A percentile compares a stretch with the other conserved stretches of the same genome.
phyloP scores from a whole-genome alignment of 2,797 vertebrate genomes.

The Discoglossus pictus region DNA sequence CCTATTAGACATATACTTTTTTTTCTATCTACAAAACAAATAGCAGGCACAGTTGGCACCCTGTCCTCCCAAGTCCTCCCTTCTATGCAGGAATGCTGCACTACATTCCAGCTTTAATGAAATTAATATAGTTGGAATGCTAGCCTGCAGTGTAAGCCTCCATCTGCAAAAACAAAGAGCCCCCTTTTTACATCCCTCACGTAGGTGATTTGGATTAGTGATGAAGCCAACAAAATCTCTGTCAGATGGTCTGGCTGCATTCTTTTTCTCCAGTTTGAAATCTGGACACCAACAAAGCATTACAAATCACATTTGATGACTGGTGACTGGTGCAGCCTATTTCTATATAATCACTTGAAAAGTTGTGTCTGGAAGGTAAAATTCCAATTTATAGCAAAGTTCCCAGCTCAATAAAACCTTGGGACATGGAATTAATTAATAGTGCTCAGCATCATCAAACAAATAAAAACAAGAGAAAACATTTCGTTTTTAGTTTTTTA shows the following conservation, averaged over 20 bases:
- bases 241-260: constrained; percentile 37
- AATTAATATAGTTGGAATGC: constrained; percentile 86
- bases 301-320: constrained; percentile 1
- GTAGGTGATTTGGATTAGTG: constrained; percentile 21
- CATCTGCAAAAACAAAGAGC: constrained; percentile 76
- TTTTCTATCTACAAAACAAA: no score
- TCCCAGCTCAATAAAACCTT: no score
- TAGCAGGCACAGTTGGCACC: neutral
- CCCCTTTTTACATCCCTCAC: constrained; percentile 10
- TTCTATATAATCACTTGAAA: no score
- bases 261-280: constrained; percentile 28
- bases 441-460: no score
- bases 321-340: neutral
- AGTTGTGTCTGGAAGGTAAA: no score
- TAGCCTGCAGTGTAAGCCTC: constrained; percentile 68
- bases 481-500: no score
- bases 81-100: constrained; percentile 73
- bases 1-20: no score
- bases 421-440: no score
- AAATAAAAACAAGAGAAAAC: no score
- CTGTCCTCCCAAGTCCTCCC: constrained; percentile 51
- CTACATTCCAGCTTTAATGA: constrained; percentile 87
- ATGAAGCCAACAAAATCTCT: constrained; percentile 42
- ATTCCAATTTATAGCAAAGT: no score
- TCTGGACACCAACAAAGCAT: constrained; percentile 5